Evolutionary conservation across 2,888 invertebrate species (phyloP).

Genomic region (Drosophila acutilabella): DNA sequence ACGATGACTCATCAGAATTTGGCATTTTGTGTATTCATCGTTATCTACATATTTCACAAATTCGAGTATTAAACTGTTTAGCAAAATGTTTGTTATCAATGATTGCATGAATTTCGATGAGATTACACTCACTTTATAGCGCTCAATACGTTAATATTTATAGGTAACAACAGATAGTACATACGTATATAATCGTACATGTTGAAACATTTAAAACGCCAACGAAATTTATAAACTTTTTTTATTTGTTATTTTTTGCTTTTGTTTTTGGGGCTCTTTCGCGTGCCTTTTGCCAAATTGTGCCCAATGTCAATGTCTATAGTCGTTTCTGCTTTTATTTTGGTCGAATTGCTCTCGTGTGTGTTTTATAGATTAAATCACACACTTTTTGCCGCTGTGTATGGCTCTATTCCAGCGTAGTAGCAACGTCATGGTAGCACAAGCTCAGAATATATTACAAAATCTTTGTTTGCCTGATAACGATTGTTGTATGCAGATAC

Average conservation of each 20-base stretch:
- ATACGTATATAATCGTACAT: background rate
- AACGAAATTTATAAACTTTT: background rate
- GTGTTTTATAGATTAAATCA: constrained; percentile 34
- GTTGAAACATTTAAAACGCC: constrained; percentile 5
- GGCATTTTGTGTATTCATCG: background rate
- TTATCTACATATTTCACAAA: constrained; percentile 24
- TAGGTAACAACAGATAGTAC: background rate
- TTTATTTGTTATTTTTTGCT: constrained; percentile 15
- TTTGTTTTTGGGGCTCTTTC: constrained; percentile 44
- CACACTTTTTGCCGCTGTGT: background rate
- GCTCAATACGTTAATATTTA: constrained; percentile 11
- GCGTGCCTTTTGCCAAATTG: constrained; percentile 63
- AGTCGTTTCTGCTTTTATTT: constrained; percentile 25
- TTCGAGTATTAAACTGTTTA: constrained; percentile 7
- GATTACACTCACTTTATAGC: constrained; percentile 23
- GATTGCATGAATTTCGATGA: constrained; percentile 15
- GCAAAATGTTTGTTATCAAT: constrained; percentile 49
- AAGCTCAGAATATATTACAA: constrained; percentile 19
- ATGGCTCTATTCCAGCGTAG: constrained; percentile 10
- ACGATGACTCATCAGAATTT: constrained; percentile 35
- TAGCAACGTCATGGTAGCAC: constrained; percentile 43
- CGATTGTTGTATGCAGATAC: background rate
- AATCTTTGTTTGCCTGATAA: constrained; percentile 17
- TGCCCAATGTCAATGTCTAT: constrained; percentile 67
- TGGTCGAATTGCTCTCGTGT: constrained; percentile 16